Base-by-base conservation (phyloP, 1,140 invertebrate species). In the Fopius arisanus region DNA sequence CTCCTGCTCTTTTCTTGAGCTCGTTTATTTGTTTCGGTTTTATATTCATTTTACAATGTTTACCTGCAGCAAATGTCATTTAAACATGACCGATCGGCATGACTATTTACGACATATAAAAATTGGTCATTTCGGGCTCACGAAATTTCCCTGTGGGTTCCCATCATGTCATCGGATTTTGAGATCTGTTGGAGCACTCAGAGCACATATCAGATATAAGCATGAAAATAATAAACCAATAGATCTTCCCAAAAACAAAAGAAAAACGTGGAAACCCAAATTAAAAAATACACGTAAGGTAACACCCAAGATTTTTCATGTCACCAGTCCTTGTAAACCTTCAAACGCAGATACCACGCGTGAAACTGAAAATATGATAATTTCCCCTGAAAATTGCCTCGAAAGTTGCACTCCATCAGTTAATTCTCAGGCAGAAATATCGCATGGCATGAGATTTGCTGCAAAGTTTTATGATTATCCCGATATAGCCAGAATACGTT, bases 381-480 rank as follows among this genome's bases (percentile, higher is more conserved):
- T 43, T 43, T 3, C 3, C 9, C 40, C n/a, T 43, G 40, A n/a
- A 12, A 2, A n/a, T 43, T 43, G 3, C 9, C 40, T 12, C 14
- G 40, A n/a, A 4, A 14, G 12, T 43, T 43, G 3, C 2, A 43
- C 4, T 43, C 12, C 40, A 14, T n/a, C 40, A 12, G 14, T 3
- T 43, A 43, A 3, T 43, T 12, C n/a, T n/a, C 9, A 43, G n/a
- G n/a, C 4, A 3, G 40, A 43, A 43, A n/a, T 43, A 6, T 12
- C n/a, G 4, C 40, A 12, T 6, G 12, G 2, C 3, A 12, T 43
- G 3, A 10, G 10, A 31, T 66, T 66, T 23, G 21, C 63, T 26
- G 63, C 63, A 29, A 66, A 66, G 29, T 66, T 66, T 16, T 66
- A 66, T 29, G 33, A 66, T 29, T 16, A 66, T 29, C 63, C 63